Conservation (phyloP, 2,113 vertebrate species). For the Onychorhynchus coronatus region DNA sequence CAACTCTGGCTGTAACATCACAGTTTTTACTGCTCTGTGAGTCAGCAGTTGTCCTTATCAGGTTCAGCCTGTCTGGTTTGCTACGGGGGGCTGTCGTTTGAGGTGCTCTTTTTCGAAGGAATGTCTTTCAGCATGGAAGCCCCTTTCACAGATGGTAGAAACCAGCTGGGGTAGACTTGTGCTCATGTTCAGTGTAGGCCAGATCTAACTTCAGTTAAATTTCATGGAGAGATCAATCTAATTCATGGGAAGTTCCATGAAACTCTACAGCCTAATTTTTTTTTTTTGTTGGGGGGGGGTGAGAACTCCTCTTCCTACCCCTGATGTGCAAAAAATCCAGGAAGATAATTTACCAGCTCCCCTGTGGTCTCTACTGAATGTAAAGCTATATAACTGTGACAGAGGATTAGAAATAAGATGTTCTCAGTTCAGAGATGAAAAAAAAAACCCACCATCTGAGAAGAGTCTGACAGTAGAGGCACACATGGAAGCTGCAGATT, state of each 20-base stretch:
- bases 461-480: neutral
- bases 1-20: neutral
- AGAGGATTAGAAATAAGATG: neutral
- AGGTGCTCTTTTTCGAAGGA: neutral
- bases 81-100: neutral
- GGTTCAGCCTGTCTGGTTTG: neutral
- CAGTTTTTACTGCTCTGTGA: neutral
- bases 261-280: neutral
- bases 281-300: fast-evolving
- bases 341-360: neutral
- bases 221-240: neutral
- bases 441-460: neutral
- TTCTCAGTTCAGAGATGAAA: neutral
- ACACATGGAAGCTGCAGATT: neutral
- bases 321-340: neutral
- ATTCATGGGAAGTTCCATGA: neutral
- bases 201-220: neutral
- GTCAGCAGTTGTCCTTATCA: neutral
- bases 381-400: neutral
- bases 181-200: neutral
- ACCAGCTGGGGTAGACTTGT: neutral
- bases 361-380: neutral
- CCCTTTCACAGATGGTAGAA: neutral
- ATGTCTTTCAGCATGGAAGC: neutral
- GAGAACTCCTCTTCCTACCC: neutral